Conservation (phyloP, 2,888 invertebrate species). For the Coelinius sp. region DNA sequence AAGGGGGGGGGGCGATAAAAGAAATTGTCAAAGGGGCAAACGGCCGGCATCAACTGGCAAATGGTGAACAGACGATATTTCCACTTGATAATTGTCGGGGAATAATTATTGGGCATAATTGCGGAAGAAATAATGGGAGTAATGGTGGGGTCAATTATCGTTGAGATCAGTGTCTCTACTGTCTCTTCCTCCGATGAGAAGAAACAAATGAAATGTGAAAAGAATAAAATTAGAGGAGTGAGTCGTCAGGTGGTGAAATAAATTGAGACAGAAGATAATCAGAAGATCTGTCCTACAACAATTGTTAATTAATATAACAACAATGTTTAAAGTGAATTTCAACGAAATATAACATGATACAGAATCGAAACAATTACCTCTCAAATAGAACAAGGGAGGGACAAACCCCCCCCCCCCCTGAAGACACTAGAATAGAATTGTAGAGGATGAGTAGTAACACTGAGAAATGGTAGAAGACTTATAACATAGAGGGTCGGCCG, state of each 20-base stretch:
- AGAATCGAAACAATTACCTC: background rate
- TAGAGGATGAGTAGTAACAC: conserved; percentile 30
- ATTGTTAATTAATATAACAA: background rate
- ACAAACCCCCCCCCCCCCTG: conserved; percentile 31
- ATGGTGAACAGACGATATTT: conserved; percentile 52
- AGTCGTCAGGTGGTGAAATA: background rate
- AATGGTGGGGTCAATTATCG: conserved; percentile 40
- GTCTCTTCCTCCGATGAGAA: background rate
- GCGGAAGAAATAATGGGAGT: conserved; percentile 39
- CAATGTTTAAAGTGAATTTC: background rate
- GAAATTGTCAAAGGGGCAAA: conserved; percentile 64
- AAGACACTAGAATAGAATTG: conserved; percentile 39
- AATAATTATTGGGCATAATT: conserved; percentile 65
- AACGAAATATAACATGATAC: background rate
- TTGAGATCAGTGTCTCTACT: conserved; percentile 35
- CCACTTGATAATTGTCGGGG: conserved; percentile 61
- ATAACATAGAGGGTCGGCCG: conserved; percentile 46
- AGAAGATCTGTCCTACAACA: too few species aligned
- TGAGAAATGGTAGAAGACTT: conserved; percentile 10
- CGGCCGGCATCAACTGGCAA: conserved; percentile 44
- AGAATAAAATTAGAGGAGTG: background rate
- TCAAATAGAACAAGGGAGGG: conserved; percentile 23
- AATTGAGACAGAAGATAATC: too few species aligned
- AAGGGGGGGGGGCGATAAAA: conserved; percentile 62
- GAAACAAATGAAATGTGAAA: background rate